Base-by-base conservation (phyloP, 1,140 invertebrate genomes). In the Pristionchus pacificus region DNA sequence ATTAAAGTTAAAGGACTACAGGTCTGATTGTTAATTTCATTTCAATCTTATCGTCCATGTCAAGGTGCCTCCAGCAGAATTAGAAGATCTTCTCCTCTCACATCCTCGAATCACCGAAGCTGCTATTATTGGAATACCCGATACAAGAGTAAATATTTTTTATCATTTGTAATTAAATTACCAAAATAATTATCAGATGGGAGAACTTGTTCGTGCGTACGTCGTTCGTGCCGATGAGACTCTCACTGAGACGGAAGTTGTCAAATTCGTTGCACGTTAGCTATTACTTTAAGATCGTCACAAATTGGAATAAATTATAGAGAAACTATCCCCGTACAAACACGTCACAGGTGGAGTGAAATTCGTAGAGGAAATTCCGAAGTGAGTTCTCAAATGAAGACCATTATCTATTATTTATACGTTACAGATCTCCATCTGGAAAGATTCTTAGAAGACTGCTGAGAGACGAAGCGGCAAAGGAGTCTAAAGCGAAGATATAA, bases 1-100 rank as follows among this genome's bases (percentile, higher is more conserved):
- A 93, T 95, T 70, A 95, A 95, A 87, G 91, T 91, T 61, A 92
- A 92, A 85, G 91, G 91, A 72, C 60, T 74, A 49, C 84, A 92
- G 90, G 38, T 49, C 6, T 24, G 2, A 14, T 28, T 2, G 2
- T 14, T 57, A 3, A 49, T 13, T 25, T 38, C 14, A 2, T 49
- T 49, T 19, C 38, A 49, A 49, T 19, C 19, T 49, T 49, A 49
- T 49, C 38, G 38, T 49, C 38, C 6, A 49, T 49, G 19, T 19
- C 6, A 49, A 49, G 38, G 92, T 93, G 6, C 90, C 91, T 24
- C 92, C 92, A 27, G 90, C 91, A 0, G 91, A 93, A 85, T 85
- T 94, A 59, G 92, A 94, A 85, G 90, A 89, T 78, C 84, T 93
- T 10, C 87, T 94, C 6, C 85, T 91, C 68, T 88, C 89, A 74